These are phyloP conservation scores for Heliconius eleuchia DNA, from an alignment of 1,140 invertebrate species.

Conservation along the genomic window DNA sequence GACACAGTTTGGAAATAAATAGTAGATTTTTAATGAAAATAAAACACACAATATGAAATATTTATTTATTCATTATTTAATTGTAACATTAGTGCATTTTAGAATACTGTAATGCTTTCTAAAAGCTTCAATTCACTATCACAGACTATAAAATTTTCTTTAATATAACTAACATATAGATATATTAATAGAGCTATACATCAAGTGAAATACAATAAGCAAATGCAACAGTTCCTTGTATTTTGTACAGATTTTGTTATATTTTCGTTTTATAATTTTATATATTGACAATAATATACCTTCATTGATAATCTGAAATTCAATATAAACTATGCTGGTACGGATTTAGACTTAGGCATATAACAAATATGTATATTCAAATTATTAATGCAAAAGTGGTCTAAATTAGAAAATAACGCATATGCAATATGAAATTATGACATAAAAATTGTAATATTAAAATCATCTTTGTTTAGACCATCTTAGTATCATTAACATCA, in stretches of 20 bases:
- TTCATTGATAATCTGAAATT: constrained; percentile 29
- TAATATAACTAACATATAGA: constrained; percentile 22
- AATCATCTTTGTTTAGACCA: not conserved
- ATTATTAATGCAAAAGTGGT: not conserved
- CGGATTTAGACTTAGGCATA: constrained; percentile 30
- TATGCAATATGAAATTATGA: not conserved
- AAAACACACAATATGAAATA: constrained; percentile 43
- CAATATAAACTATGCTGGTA: constrained; percentile 30
- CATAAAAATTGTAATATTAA: not conserved
- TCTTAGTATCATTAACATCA: not conserved
- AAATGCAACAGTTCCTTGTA: constrained; percentile 28
- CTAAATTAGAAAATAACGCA: not conserved
- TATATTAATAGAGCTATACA: constrained; percentile 10
- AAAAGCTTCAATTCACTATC: constrained; percentile 71
- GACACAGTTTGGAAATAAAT: no score
- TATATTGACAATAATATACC: constrained; percentile 7
- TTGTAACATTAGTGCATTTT: constrained; percentile 56
- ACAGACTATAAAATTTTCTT: constrained; percentile 61
- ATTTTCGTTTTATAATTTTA: constrained; percentile 11
- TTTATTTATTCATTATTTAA: constrained; percentile 42
- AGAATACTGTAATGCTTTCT: constrained; percentile 68
- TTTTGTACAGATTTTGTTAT: constrained; percentile 10
- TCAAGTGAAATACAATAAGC: constrained; percentile 28
- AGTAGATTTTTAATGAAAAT: constrained; percentile 36
- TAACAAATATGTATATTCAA: not conserved